A percentile compares a stretch with the other conserved stretches of the same genome.
Conservation (phyloP, 2,797 vertebrate species). For the Syndactyla subalaris region DNA sequence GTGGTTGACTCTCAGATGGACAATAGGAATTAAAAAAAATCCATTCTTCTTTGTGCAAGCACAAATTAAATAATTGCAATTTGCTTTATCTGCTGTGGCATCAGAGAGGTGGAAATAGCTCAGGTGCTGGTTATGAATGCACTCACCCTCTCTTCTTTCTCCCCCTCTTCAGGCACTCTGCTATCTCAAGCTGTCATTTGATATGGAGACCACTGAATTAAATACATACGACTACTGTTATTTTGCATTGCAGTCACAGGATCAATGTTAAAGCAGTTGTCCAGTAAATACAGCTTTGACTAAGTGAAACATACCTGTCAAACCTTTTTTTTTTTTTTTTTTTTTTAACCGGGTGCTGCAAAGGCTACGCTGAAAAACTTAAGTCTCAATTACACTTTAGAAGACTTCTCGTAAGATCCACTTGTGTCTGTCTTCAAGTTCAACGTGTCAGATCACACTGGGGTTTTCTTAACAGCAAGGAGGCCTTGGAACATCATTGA, state of each 20-base stretch:
- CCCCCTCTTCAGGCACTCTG: background rate
- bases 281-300: background rate
- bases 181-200: background rate
- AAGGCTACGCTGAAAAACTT: background rate
- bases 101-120: background rate
- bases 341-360: background rate
- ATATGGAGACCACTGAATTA: background rate
- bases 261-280: background rate
- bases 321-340: background rate
- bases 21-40: background rate
- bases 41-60: background rate
- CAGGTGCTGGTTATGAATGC: background rate
- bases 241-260: background rate
- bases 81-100: background rate
- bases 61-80: background rate
- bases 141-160: background rate
- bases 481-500: background rate
- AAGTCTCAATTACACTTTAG: background rate
- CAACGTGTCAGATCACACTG: background rate
- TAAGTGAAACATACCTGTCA: background rate
- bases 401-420: background rate
- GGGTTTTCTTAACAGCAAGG: background rate
- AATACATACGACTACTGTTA: background rate
- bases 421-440: fast-evolving
- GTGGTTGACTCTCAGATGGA: background rate